Percentiles rank a stretch among this genome's conserved stretches.
Evolutionary conservation across 2,888 invertebrate species (phyloP).

Genomic region (Ichneumon xanthorius): DNA sequence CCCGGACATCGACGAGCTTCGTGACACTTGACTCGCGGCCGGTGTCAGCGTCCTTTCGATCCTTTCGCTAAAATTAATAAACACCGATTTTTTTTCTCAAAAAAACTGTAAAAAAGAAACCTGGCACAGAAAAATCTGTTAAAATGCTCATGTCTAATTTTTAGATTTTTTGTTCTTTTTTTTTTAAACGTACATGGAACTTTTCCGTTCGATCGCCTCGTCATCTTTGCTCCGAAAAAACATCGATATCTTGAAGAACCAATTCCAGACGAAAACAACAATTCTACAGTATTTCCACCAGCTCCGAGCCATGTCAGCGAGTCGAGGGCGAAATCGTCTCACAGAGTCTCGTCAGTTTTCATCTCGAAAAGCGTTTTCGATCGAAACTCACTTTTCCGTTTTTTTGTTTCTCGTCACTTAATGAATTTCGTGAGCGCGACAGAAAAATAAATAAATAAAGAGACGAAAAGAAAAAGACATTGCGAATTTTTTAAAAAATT

Average conservation of each 20-base stretch:
- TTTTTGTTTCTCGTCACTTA: not conserved
- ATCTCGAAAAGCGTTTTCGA: not conserved
- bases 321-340: conserved; percentile 14
- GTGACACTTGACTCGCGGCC: conserved; percentile 38
- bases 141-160: not conserved
- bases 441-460: not conserved
- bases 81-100: not conserved
- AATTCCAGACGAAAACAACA: conserved; percentile 66
- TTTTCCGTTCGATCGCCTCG: conserved; percentile 24
- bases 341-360: conserved; percentile 6
- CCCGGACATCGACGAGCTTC: conserved; percentile 51
- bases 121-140: not conserved
- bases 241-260: conserved; percentile 53
- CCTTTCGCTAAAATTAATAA: conserved; percentile 56
- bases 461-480: not conserved
- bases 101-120: not conserved
- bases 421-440: not conserved
- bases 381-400: not conserved
- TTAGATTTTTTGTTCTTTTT: not conserved
- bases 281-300: conserved; percentile 63
- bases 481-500: not conserved
- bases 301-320: conserved; percentile 49
- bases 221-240: conserved; percentile 42
- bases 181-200: conserved; percentile 50
- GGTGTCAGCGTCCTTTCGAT: conserved; percentile 37